These are phyloP conservation scores for Saccostrea echinata DNA, from an alignment of 1,140 invertebrate species.

Conservation along the genomic window DNA sequence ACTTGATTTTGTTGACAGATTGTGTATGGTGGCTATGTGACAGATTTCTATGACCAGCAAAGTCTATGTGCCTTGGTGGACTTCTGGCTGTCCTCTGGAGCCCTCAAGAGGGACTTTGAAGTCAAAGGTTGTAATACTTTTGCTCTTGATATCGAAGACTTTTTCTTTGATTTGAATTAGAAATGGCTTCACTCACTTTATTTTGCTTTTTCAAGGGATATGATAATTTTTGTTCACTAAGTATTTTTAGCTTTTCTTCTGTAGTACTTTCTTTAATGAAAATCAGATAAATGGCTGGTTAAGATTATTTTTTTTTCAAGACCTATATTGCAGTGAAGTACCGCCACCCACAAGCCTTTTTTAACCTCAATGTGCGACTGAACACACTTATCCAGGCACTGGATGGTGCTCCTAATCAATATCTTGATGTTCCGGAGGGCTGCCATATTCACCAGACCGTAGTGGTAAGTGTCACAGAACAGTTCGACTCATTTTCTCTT, in stretches of 20 bases:
- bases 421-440: constrained; percentile 77
- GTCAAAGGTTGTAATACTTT: constrained; percentile 73
- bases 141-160: background rate
- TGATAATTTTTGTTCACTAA: background rate
- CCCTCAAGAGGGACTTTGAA: constrained; percentile 79
- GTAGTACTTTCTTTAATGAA: too few species aligned
- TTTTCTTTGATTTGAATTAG: background rate
- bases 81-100: constrained; percentile 78
- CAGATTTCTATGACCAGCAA: constrained; percentile 75
- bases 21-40: constrained; percentile 76
- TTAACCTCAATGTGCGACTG: constrained; percentile 75
- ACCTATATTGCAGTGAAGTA: constrained; percentile 75
- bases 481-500: background rate
- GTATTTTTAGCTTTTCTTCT: too few species aligned
- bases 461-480: constrained; percentile 68
- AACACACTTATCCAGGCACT: constrained; percentile 75
- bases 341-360: constrained; percentile 75
- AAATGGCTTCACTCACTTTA: background rate
- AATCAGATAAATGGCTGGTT: too few species aligned
- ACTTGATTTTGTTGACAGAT: constrained; percentile 65
- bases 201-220: background rate
- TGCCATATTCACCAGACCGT: constrained; percentile 77
- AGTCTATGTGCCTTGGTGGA: constrained; percentile 78
- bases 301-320: background rate
- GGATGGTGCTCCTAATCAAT: constrained; percentile 72